A percentile compares a stretch with the other conserved stretches of the same genome.
phyloP scores from a whole-genome alignment of 2,113 vertebrate species.

The Odobenus rosmarus region DNA sequence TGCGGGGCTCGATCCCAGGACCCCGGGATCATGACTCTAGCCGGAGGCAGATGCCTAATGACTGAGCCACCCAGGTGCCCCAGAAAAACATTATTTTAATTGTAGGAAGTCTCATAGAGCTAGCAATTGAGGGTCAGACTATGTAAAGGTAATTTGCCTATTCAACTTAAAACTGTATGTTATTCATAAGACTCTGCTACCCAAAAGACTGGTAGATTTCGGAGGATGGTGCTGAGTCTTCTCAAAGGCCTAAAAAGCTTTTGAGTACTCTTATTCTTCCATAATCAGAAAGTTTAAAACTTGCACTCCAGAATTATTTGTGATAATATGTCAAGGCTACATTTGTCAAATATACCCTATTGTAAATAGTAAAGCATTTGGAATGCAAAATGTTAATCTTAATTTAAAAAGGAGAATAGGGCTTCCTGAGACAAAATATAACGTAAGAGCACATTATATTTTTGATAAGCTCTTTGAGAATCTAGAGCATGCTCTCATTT shows the following conservation, averaged over 20 bases:
- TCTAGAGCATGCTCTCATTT: constrained; percentile 39
- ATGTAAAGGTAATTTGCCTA: neutral
- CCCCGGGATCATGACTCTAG: too few species aligned
- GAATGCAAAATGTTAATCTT: neutral
- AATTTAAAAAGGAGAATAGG: neutral
- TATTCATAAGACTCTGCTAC: neutral
- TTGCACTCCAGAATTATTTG: neutral
- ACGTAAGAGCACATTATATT: neutral
- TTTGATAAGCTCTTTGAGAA: constrained; percentile 22
- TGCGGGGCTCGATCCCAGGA: too few species aligned
- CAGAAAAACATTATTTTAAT: neutral
- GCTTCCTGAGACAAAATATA: neutral
- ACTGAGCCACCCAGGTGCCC: too few species aligned
- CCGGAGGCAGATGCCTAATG: too few species aligned
- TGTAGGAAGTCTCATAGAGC: neutral
- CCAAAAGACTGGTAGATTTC: neutral
- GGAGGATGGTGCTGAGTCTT: neutral
- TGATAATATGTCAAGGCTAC: neutral
- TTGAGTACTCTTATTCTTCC: neutral
- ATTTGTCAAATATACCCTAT: neutral
- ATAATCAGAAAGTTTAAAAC: neutral
- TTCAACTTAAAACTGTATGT: neutral
- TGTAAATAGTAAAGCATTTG: neutral
- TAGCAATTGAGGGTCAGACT: neutral
- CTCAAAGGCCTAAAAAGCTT: neutral